Evolutionary conservation across 2,797 vertebrate genomes (phyloP).

Genomic region (Xenentodon cancila): DNA sequence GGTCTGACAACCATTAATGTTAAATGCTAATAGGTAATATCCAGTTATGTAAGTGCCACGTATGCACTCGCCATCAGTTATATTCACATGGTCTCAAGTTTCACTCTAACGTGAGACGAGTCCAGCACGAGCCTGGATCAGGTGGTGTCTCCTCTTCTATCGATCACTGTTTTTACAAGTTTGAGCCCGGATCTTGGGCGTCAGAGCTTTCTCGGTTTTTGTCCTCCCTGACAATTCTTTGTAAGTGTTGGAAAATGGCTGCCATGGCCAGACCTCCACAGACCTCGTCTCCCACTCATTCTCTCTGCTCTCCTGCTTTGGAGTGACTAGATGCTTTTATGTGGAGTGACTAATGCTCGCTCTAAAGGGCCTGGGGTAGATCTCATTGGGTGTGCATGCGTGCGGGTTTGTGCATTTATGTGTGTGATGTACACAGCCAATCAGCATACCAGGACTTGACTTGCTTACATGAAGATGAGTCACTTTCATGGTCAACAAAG

Average conservation of each 20-base stretch:
- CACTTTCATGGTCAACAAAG: slow-evolving; percentile 66
- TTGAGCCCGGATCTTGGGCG: slow-evolving; percentile 29
- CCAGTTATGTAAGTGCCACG: slow-evolving; percentile 60
- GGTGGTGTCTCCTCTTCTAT: slow-evolving; percentile 56
- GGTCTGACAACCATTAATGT: slow-evolving; percentile 24
- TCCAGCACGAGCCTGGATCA: slow-evolving; percentile 46
- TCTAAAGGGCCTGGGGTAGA: slow-evolving; percentile 71
- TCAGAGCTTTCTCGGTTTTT: slow-evolving; percentile 29
- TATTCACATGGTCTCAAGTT: slow-evolving; percentile 53
- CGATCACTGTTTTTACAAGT: slow-evolving; percentile 61
- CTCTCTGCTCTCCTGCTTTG: slow-evolving; percentile 67
- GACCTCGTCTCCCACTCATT: slow-evolving; percentile 70
- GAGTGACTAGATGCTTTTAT: slow-evolving; percentile 75
- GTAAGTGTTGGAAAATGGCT: slow-evolving; percentile 69
- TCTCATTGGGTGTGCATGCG: slow-evolving; percentile 44
- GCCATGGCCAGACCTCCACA: slow-evolving; percentile 65
- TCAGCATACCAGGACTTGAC: slow-evolving; percentile 52
- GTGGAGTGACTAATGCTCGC: slow-evolving; percentile 77
- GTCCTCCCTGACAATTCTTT: slow-evolving; percentile 33
- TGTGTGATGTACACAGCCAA: slow-evolving; percentile 49
- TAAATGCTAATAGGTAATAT: slow-evolving; percentile 55
- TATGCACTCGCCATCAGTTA: slow-evolving; percentile 63
- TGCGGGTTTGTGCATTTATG: slow-evolving; percentile 22
- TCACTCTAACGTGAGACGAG: slow-evolving; percentile 45
- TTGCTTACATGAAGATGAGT: slow-evolving; percentile 72